A percentile compares a stretch with the other conserved stretches of the same genome.
phyloP scores from a whole-genome alignment of 2,888 invertebrate genomes.

The Cryptus armator region DNA sequence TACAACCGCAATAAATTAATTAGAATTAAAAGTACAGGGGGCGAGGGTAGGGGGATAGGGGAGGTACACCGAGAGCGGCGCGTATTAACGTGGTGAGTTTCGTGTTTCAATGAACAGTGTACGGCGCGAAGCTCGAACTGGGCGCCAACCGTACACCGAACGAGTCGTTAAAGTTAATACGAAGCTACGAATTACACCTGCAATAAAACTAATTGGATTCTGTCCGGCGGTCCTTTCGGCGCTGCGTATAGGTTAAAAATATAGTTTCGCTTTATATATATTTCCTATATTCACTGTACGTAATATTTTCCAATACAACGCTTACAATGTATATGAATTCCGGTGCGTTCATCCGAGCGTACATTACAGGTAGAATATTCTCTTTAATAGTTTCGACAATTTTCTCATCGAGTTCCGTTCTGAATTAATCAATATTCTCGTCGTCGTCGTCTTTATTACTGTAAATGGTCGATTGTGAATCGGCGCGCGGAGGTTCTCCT shows the following conservation, averaged over 20 bases:
- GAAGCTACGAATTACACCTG: conserved; percentile 70
- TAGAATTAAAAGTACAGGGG: conserved; percentile 65
- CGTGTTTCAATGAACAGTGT: conserved; percentile 67
- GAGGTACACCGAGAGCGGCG: conserved; percentile 24
- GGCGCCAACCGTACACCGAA: conserved; percentile 55
- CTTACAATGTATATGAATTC: background rate
- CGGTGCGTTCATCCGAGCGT: background rate
- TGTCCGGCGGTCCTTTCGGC: conserved; percentile 60
- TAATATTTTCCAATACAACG: conserved; percentile 29
- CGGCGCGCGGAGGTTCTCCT: conserved; percentile 12
- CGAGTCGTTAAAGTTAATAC: conserved; percentile 71
- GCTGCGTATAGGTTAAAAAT: conserved; percentile 55
- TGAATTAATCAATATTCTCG: conserved; percentile 63
- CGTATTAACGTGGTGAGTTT: conserved; percentile 66
- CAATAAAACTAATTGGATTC: conserved; percentile 71
- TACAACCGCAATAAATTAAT: conserved; percentile 67
- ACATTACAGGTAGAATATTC: background rate
- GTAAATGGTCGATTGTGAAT: conserved; percentile 10
- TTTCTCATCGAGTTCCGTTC: background rate
- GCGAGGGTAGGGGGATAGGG: too few species aligned
- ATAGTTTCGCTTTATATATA: conserved; percentile 20
- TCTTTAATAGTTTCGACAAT: background rate
- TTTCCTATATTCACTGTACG: background rate
- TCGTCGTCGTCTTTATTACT: conserved; percentile 53
- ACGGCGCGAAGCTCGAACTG: conserved; percentile 26